A percentile compares a stretch with the other conserved stretches of the same genome.
Conservation (phyloP, 2,797 vertebrate species). For the Coracias cyanogaster region DNA sequence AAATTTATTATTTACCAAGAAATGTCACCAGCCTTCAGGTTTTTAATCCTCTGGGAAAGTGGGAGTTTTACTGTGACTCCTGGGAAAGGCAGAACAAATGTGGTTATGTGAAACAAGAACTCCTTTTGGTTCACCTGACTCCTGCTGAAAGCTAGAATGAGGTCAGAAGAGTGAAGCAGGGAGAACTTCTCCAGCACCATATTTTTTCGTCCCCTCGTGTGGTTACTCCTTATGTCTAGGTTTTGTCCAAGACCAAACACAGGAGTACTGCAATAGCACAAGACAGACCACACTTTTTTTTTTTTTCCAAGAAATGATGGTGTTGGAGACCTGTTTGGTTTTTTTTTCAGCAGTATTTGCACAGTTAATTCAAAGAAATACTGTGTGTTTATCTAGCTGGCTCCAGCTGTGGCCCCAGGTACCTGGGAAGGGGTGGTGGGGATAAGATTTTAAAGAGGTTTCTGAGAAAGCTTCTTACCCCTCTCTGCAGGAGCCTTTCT, state of each 20-base stretch:
- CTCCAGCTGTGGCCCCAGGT: background rate
- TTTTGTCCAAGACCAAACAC: background rate
- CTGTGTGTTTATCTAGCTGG: background rate
- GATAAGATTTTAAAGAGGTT: background rate
- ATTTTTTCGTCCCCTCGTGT: background rate
- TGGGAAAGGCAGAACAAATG: conserved; percentile 5
- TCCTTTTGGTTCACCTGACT: background rate
- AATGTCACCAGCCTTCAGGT: conserved; percentile 10
- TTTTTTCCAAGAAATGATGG: background rate
- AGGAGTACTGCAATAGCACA: background rate
- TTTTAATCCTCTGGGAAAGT: conserved; percentile 8
- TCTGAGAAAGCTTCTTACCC: background rate
- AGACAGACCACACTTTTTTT: background rate
- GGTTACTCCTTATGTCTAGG: background rate
- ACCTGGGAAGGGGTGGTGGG: background rate
- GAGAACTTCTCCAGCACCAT: background rate
- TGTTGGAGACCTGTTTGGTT: background rate
- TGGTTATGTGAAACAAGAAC: conserved; percentile 31
- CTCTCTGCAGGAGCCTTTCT: conserved; percentile 88
- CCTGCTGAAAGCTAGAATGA: background rate
- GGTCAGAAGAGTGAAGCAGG: background rate
- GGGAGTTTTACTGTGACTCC: conserved; percentile 3
- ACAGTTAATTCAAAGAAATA: background rate
- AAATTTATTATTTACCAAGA: conserved; percentile 27
- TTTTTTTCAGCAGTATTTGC: background rate